phyloP scores from a whole-genome alignment of 2,113 vertebrate genomes.

The Thryonomys swinderianus region DNA sequence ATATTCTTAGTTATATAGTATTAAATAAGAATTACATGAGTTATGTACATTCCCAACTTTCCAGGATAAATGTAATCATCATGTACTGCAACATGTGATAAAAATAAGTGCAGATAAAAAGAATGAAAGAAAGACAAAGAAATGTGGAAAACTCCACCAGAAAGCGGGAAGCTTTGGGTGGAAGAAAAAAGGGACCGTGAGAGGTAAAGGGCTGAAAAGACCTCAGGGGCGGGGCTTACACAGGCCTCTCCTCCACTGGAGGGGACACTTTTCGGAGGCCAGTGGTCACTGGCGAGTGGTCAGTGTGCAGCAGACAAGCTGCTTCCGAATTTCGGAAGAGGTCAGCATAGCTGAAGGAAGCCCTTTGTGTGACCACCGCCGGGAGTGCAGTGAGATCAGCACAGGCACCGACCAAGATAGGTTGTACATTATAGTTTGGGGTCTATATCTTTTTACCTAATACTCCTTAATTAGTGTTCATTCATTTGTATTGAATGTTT shows the following conservation, averaged over 20 bases:
- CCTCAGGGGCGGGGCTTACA: not conserved
- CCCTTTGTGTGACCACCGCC: too few relatives aligned
- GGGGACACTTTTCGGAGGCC: not conserved
- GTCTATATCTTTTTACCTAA: too few relatives aligned
- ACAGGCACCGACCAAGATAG: too few relatives aligned
- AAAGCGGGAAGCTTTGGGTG: not conserved
- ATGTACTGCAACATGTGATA: not conserved
- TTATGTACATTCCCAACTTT: not conserved
- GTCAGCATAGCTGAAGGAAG: not conserved
- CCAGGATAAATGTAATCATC: not conserved
- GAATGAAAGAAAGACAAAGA: not conserved
- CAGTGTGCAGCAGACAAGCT: not conserved
- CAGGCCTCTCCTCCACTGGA: not conserved
- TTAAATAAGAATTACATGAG: not conserved
- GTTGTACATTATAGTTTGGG: too few relatives aligned
- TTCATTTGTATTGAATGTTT: too few relatives aligned
- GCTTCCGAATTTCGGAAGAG: not conserved
- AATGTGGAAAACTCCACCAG: not conserved
- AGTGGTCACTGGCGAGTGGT: not conserved
- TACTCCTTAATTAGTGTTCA: too few relatives aligned
- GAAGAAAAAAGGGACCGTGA: not conserved
- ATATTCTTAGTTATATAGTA: not conserved
- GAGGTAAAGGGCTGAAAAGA: not conserved
- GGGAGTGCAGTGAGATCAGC: too few relatives aligned
- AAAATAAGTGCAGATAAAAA: not conserved